Evolutionary conservation across 2,113 vertebrate species (phyloP).

Genomic region (Pollimyrus isidori): DNA sequence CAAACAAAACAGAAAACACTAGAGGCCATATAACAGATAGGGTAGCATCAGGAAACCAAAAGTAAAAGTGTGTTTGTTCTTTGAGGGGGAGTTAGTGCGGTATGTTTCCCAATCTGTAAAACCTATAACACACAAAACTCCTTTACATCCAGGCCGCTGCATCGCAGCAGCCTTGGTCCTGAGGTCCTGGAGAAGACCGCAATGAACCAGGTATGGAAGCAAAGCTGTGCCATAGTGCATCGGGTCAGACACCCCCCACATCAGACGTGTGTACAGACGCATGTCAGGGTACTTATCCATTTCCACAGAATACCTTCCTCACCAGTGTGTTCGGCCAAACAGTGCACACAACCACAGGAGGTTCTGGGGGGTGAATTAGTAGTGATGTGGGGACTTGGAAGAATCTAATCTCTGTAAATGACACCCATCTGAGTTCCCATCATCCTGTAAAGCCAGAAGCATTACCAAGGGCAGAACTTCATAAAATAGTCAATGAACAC

Average conservation of each 20-base stretch:
- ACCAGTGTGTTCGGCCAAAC: not conserved
- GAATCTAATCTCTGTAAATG: not conserved
- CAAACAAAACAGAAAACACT: not conserved
- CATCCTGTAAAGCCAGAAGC: not conserved
- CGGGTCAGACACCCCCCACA: not conserved
- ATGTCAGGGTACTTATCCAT: not conserved
- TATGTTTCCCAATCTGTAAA: not conserved
- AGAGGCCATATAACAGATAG: not conserved
- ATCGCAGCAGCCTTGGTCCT: not conserved
- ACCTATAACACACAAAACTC: not conserved
- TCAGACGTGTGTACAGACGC: not conserved
- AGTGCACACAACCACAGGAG: not conserved
- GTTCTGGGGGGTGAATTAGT: not conserved
- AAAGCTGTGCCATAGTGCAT: not conserved
- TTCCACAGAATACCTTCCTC: not conserved
- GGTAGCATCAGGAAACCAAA: not conserved
- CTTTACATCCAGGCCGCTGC: not conserved
- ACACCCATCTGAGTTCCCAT: not conserved
- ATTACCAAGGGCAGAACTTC: not conserved
- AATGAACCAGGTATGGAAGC: not conserved
- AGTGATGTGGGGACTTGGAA: not conserved
- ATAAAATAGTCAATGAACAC: not conserved
- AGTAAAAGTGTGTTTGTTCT: not conserved
- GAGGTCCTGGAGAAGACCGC: not conserved
- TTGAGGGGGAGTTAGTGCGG: not conserved